A percentile compares a stretch with the other conserved stretches of the same genome.
Evolutionary conservation across 2,888 invertebrate genomes (phyloP).

Genomic region (Lucinisca nassula): DNA sequence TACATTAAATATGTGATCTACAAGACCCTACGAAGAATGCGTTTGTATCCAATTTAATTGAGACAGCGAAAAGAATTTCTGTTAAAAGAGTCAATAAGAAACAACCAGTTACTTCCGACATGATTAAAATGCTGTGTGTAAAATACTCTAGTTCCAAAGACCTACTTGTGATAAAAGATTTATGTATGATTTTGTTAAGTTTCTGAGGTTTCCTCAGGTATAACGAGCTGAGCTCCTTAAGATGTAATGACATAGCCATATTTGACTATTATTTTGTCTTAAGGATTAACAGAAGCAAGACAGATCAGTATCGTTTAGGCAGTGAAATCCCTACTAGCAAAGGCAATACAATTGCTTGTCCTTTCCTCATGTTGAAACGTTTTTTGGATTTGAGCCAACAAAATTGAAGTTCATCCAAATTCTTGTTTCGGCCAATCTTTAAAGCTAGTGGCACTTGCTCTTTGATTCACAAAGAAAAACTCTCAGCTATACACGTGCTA

Average conservation of each 20-base stretch:
- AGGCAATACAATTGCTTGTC: not conserved
- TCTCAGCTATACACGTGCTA: not conserved
- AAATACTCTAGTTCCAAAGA: slow-evolving; percentile 17
- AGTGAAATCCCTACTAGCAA: not conserved
- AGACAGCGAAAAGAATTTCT: slow-evolving; percentile 29
- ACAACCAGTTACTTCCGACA: slow-evolving; percentile 40
- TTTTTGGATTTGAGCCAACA: not conserved
- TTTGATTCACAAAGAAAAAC: not conserved
- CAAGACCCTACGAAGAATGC: slow-evolving; percentile 47
- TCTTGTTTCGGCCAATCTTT: not conserved
- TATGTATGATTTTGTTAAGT: slow-evolving; percentile 51
- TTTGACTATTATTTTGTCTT: not conserved
- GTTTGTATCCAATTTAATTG: slow-evolving; percentile 50
- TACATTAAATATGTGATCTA: slow-evolving; percentile 25
- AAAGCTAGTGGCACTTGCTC: not conserved
- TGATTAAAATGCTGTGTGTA: slow-evolving; percentile 33
- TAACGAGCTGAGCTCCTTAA: not conserved
- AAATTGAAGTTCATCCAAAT: not conserved
- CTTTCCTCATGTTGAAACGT: not conserved
- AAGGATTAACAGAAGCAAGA: not conserved
- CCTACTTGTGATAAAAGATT: slow-evolving; percentile 41
- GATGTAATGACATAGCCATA: not conserved
- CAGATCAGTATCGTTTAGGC: not conserved
- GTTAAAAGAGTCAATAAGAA: slow-evolving; percentile 37
- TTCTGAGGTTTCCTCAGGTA: slow-evolving; percentile 32